Evolutionary conservation across 2,888 invertebrate genomes (phyloP).

Genomic region (Julus scanicus): DNA sequence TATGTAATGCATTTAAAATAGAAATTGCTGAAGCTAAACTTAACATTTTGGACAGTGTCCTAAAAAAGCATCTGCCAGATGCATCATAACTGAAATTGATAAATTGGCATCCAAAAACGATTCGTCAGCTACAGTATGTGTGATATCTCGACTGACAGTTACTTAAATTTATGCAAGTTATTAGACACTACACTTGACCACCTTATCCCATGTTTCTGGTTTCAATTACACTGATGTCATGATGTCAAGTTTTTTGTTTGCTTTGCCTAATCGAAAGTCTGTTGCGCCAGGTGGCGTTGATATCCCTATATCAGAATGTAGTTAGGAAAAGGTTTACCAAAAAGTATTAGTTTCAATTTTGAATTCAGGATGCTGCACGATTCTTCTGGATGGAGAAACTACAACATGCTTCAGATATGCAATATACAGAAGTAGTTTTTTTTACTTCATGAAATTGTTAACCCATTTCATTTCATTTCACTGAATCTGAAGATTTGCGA

Average conservation of each 20-base stretch:
- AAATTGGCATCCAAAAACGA: neutral
- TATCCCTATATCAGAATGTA: neutral
- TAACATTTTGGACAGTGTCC: slow-evolving; percentile 5
- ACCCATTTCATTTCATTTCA: neutral
- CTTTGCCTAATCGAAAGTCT: neutral
- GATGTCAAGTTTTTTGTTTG: slow-evolving; percentile 12
- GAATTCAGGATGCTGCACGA: neutral
- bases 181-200: neutral
- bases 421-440: neutral
- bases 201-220: neutral
- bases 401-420: neutral
- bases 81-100: neutral
- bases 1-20: neutral
- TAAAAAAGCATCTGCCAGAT: neutral
- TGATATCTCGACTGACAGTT: neutral
- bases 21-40: neutral
- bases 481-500: neutral
- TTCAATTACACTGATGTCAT: slow-evolving; percentile 11
- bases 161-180: neutral
- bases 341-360: neutral
- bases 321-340: neutral
- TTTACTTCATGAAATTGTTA: neutral
- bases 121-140: slow-evolving; percentile 5
- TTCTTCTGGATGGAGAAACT: neutral
- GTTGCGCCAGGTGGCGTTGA: neutral